These are phyloP conservation scores for Daubentonia madagascariensis DNA, from an alignment of 2,113 vertebrate species.

Conservation along the genomic window DNA sequence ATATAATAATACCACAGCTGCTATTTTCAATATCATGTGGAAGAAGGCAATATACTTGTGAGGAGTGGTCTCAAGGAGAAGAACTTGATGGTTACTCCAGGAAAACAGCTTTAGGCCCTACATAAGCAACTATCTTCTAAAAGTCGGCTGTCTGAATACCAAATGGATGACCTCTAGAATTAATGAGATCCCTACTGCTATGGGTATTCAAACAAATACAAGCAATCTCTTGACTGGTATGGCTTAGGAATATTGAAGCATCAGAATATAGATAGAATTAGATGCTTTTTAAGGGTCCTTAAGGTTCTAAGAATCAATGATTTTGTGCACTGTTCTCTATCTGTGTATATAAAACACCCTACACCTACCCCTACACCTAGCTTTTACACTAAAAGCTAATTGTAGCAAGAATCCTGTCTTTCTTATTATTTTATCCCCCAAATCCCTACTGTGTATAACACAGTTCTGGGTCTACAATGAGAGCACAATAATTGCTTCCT, in stretches of 20 bases:
- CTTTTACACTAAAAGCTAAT: not conserved
- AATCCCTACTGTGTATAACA: conserved; percentile 5
- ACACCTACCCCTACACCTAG: no score
- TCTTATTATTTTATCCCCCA: not conserved
- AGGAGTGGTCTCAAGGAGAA: not conserved
- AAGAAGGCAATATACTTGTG: not conserved
- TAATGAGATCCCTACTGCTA: not conserved
- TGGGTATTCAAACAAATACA: conserved; percentile 21
- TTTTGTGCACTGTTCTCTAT: not conserved
- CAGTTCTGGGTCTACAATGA: not conserved
- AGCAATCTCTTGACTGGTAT: not conserved
- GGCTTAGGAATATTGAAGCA: not conserved
- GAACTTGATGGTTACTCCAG: not conserved
- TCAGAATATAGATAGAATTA: conserved; percentile 19
- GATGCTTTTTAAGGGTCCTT: not conserved
- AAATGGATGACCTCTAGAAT: not conserved
- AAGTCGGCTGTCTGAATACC: not conserved
- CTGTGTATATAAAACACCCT: not conserved
- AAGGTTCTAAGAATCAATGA: not conserved
- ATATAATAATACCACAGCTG: not conserved
- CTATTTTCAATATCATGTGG: not conserved
- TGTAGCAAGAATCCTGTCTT: conserved; percentile 38
- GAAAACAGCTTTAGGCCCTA: not conserved
- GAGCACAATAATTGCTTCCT: conserved; percentile 34
- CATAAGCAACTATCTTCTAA: conserved; percentile 4